phyloP scores from a whole-genome alignment of 2,113 vertebrate species.

The Zingel zingel region DNA sequence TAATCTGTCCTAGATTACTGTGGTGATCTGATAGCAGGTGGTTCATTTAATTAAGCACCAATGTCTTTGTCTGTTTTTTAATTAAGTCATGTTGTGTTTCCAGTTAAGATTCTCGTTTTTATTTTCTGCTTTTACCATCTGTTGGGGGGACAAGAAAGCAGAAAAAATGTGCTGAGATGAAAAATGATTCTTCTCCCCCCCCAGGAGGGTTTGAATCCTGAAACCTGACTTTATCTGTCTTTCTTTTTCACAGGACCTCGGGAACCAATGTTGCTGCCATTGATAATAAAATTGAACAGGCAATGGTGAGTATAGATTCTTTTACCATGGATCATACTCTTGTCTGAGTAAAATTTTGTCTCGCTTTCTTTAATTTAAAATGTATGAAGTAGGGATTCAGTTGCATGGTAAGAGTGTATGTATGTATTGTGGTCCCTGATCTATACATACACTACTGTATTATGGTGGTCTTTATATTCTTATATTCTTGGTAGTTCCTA shows the following conservation, averaged over 20 bases:
- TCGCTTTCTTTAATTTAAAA: not conserved
- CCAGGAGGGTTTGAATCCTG: not conserved
- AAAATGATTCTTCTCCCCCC: not conserved
- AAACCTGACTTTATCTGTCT: constrained; percentile 13
- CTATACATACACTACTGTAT: too few relatives aligned
- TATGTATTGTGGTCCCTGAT: too few relatives aligned
- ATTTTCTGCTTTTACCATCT: not conserved
- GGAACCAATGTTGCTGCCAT: constrained; percentile 97
- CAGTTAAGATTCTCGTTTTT: not conserved
- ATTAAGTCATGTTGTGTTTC: too few relatives aligned
- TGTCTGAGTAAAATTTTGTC: not conserved
- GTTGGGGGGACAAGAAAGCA: not conserved
- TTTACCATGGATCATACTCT: not conserved
- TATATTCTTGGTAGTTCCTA: not conserved
- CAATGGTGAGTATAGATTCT: constrained; percentile 90
- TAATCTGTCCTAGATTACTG: constrained; percentile 3
- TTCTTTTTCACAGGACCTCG: constrained; percentile 86
- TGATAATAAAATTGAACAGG: constrained; percentile 99
- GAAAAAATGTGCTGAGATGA: not conserved
- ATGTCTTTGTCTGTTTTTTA: not conserved
- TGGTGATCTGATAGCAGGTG: not conserved
- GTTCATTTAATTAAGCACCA: not conserved
- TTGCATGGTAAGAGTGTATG: not conserved
- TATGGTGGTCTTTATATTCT: not conserved
- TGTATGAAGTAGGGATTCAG: not conserved